phyloP scores from a whole-genome alignment of 2,797 vertebrate genomes.

The Anguilla obscura region DNA sequence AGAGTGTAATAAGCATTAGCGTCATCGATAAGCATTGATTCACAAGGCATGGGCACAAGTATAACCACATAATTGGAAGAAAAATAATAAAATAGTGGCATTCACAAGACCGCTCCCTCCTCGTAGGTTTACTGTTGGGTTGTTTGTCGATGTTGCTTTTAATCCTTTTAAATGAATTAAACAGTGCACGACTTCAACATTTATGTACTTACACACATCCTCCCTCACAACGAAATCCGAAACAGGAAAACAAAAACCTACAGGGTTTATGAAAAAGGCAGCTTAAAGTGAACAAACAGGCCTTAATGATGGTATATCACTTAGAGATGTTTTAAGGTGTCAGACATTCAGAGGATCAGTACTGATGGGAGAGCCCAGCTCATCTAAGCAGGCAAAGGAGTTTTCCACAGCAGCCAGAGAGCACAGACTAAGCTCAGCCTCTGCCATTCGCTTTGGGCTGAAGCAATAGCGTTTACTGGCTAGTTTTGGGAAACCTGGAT shows the following conservation, averaged over 20 bases:
- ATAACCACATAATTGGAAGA: slow-evolving; percentile 43
- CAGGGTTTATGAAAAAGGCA: slow-evolving; percentile 40
- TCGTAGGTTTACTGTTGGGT: slow-evolving; percentile 24
- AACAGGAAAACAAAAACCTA: slow-evolving; percentile 25
- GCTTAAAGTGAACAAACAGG: slow-evolving; percentile 49
- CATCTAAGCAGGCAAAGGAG: slow-evolving; percentile 11
- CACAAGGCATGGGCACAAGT: slow-evolving; percentile 55
- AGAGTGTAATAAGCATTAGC: slow-evolving; percentile 56
- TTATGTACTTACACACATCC: slow-evolving; percentile 36
- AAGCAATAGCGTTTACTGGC: slow-evolving; percentile 32
- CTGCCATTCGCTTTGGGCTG: slow-evolving; percentile 28
- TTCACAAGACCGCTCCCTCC: slow-evolving; percentile 22
- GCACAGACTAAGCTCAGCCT: slow-evolving; percentile 19
- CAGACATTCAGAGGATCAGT: slow-evolving; percentile 32
- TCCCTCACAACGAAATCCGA: slow-evolving; percentile 20
- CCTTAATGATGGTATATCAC: slow-evolving; percentile 46
- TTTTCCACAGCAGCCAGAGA: slow-evolving; percentile 9
- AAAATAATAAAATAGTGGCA: slow-evolving; percentile 33
- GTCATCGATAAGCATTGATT: slow-evolving; percentile 56
- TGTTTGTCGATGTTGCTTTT: not conserved
- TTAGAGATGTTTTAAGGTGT: slow-evolving; percentile 51
- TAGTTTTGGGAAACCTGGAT: not conserved
- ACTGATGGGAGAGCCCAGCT: slow-evolving; percentile 28
- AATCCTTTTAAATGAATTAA: slow-evolving; percentile 18
- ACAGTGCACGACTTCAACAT: slow-evolving; percentile 32